Base-by-base conservation (phyloP, 2,113 vertebrate genomes). In the Gasterosteus nipponicus region DNA sequence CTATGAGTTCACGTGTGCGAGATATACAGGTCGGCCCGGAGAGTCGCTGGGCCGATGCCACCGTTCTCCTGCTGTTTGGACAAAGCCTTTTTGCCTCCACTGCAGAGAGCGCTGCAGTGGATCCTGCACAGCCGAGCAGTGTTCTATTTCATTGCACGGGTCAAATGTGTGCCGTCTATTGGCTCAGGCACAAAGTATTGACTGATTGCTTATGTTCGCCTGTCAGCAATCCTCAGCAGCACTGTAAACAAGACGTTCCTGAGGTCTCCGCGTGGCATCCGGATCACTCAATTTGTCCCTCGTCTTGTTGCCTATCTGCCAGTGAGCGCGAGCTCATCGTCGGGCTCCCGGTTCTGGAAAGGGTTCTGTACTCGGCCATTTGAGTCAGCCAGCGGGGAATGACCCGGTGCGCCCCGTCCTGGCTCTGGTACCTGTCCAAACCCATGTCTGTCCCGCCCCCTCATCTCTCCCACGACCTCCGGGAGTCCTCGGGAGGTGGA, bases 401-500 rank as follows among this genome's bases (percentile, higher is more conserved):
- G 71, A 42, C 42, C 63, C 11, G 16, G 42, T 53, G 29, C 69
- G 18, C 59, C 35, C 2, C 66, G 64, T 84, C 73, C 58, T 77
- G 47, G 39, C 47, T 73, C 60, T 84, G 81, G 72, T 75, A 10
- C 47, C 51, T 7, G 19, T 87, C 89, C 84, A 84, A 84, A 29
- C 73, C 74, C n/a, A 42, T 47, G 51, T 80, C 83, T 89, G 69
- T 86, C 29, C 26, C 39, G 5, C 64, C 61, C 75, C 54, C 75
- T 65, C 75, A 68, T 65, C 69, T 82, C 89, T 92, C 88, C 81
- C 88, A 83, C 57, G 86, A 89, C 89, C 89, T 86, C 64, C 65
- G 57, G 72, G 80, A 87, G 83, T 86, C 85, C 63, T 75, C 42
- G 65, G 66, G 70, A 85, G 77, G 29, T 74, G 66, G 53, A 63